Evolutionary conservation across 2,113 vertebrate genomes (phyloP), one percentile per base, ranked within the genome.

Genomic region (Probosciger aterrimus): DNA sequence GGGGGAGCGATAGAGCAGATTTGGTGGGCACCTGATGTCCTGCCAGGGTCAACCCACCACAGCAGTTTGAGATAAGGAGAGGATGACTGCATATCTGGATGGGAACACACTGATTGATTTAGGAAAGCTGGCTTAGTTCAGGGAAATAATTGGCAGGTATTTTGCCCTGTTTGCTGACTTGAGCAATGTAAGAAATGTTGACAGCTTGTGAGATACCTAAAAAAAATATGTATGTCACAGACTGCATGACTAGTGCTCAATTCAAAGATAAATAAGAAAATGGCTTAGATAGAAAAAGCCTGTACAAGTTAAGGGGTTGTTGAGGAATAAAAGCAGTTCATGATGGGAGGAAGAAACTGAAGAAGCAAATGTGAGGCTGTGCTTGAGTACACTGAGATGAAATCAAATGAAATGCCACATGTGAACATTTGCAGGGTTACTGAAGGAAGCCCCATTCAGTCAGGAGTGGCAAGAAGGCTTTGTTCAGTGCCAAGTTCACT

Each of bases 71-170:
- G 79, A 92, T 77, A 88, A 86, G 77, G 81, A 95, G 74, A 70
- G 65, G 73, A 74, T 93, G 78, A 86, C 92, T 95, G 82, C 82
- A 43, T 84, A 77, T 84, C 83, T 86, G 81, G 91, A 69, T 95
- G 75, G 89, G 77, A 96, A 73, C 86, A 79, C 68, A 52, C 68
- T 83, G 92, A 93, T 70, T 95, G 91, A 79, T 59, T 94, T 83
- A 69, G 62, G 86, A 93, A 92, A 92, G 35, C 91, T 94, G 86
- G 57, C 93, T 93, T 78, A 80, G 73, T 82, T 94, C 35, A 49
- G 79, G 53, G 68, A 94, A 96, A 88, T 93, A 97, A 94, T 79
- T 94, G 95, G 92, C 94, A 96, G 92, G 81, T 96, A 50, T 70
- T 95, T 75, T 78, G 37, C 63, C 93, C 80, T 95, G 59, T 86